Conservation (phyloP, 1,140 invertebrate genomes). For the Pectinophora gossypiella region DNA sequence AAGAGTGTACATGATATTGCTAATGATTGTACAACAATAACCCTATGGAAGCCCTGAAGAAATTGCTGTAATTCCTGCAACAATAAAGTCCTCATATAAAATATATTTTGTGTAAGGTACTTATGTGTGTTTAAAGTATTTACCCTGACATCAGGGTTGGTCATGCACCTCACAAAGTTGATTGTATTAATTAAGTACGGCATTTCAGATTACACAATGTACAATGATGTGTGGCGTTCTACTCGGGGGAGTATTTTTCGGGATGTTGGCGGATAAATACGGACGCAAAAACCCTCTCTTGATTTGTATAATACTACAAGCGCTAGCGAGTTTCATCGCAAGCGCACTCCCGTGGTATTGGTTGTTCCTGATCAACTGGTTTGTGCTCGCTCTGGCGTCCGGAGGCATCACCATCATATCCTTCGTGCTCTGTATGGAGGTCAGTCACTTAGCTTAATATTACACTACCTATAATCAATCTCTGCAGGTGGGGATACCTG, state of each 20-base stretch:
- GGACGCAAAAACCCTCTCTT: slow-evolving; percentile 77
- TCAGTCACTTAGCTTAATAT: slow-evolving; percentile 20
- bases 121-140: too few relatives aligned
- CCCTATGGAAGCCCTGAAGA: too few relatives aligned
- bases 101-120: too few relatives aligned
- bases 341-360: slow-evolving; percentile 79
- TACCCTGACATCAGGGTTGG: too few relatives aligned
- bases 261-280: slow-evolving; percentile 83
- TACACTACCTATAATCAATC: not conserved
- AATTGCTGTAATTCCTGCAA: too few relatives aligned
- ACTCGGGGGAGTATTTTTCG: slow-evolving; percentile 81
- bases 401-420: slow-evolving; percentile 73
- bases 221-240: slow-evolving; percentile 86
- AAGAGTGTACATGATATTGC: too few relatives aligned
- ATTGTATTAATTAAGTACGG: too few relatives aligned
- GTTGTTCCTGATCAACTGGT: slow-evolving; percentile 82
- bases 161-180: too few relatives aligned
- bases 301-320: slow-evolving; percentile 79
- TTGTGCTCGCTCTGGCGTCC: slow-evolving; percentile 81
- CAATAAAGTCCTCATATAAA: too few relatives aligned
- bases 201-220: slow-evolving; percentile 80
- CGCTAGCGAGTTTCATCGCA: slow-evolving; percentile 76
- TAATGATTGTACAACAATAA: too few relatives aligned
- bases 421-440: slow-evolving; percentile 70
- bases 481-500: too few relatives aligned